These are phyloP conservation scores for Drosophila percnosoma DNA, from an alignment of 2,888 invertebrate species.

Conservation along the genomic window DNA sequence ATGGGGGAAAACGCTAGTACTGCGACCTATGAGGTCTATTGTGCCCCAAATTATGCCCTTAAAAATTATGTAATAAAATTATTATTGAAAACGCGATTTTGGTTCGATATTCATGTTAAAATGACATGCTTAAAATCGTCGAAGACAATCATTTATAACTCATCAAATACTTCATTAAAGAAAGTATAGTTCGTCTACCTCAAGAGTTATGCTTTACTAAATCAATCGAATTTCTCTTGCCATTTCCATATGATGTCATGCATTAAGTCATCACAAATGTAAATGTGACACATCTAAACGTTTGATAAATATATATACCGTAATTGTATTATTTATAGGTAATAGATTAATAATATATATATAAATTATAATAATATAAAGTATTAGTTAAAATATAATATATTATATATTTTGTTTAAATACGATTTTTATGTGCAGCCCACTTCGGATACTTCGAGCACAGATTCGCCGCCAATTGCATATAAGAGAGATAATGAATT, in stretches of 20 bases:
- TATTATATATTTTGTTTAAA: too few species aligned
- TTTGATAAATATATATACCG: neutral
- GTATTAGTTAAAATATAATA: neutral
- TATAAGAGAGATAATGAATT: slow-evolving; percentile 84
- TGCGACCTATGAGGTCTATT: too few species aligned
- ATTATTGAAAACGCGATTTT: neutral
- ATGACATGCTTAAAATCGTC: neutral
- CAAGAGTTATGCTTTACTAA: neutral
- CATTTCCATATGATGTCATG: neutral
- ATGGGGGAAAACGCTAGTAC: too few species aligned
- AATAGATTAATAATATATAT: neutral
- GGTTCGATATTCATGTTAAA: neutral
- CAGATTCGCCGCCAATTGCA: slow-evolving; percentile 88
- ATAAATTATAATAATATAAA: neutral
- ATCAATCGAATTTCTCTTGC: neutral
- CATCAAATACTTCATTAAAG: neutral
- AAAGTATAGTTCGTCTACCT: neutral
- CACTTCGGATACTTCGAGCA: slow-evolving; percentile 89
- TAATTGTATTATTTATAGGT: neutral
- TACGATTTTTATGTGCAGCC: slow-evolving; percentile 85
- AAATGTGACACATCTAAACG: neutral
- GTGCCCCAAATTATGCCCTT: too few species aligned
- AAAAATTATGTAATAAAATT: too few species aligned
- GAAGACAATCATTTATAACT: neutral
- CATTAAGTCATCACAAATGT: neutral